Evolutionary conservation across 1,140 invertebrate genomes (phyloP).

Genomic region (Drosophila tani): DNA sequence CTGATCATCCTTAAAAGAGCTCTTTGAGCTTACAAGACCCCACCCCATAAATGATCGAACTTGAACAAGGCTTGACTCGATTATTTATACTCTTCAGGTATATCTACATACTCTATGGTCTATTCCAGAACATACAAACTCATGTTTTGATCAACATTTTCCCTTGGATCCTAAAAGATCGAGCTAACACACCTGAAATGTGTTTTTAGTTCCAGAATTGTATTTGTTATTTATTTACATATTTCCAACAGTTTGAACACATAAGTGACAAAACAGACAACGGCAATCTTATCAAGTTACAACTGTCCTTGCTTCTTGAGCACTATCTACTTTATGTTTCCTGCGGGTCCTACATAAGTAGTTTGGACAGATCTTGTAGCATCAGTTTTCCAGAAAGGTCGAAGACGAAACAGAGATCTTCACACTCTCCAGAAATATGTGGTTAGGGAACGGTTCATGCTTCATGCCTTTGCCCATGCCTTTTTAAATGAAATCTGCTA

Average conservation of each 20-base stretch:
- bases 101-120: too few relatives aligned
- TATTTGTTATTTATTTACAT: too few relatives aligned
- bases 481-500: slow-evolving; percentile 18
- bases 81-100: too few relatives aligned
- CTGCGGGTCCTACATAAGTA: slow-evolving; percentile 14
- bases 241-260: background rate
- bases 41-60: too few relatives aligned
- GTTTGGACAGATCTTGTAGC: background rate
- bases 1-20: background rate
- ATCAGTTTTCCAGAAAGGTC: background rate
- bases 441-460: too few relatives aligned
- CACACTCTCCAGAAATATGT: slow-evolving; percentile 21
- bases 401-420: slow-evolving; percentile 5
- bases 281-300: slow-evolving; percentile 2
- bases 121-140: too few relatives aligned
- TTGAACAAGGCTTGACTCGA: too few relatives aligned
- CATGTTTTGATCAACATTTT: too few relatives aligned
- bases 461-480: background rate
- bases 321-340: slow-evolving; percentile 15
- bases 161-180: too few relatives aligned
- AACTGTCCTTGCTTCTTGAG: background rate
- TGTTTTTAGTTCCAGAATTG: too few relatives aligned
- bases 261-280: slow-evolving; percentile 1
- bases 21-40: background rate
- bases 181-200: too few relatives aligned